A percentile compares a stretch with the other conserved stretches of the same genome.
Conservation (phyloP, 2,888 invertebrate species). For the Maniola hyperantus region DNA sequence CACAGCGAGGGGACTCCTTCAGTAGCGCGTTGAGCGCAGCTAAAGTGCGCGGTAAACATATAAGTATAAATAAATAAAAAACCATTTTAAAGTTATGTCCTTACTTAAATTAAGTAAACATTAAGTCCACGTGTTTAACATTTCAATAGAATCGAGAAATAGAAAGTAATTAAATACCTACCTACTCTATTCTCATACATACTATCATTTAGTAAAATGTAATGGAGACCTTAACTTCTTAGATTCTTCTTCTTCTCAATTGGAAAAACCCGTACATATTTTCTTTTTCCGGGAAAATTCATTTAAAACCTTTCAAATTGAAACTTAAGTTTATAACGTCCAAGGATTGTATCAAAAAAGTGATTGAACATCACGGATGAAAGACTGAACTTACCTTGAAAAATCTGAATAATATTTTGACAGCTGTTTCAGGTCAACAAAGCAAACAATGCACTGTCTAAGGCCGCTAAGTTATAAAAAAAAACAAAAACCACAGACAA, state of each 20-base stretch:
- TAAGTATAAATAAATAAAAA: too few species aligned
- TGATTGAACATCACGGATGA: slow-evolving; percentile 4
- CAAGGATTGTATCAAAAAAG: not conserved
- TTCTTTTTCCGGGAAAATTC: not conserved
- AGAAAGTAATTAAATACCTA: not conserved
- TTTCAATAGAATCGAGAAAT: not conserved
- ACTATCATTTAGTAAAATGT: too few species aligned
- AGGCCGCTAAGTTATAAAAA: slow-evolving; percentile 28
- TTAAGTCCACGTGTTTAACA: not conserved
- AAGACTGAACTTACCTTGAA: slow-evolving; percentile 62
- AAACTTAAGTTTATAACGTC: not conserved
- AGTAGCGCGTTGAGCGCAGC: too few species aligned
- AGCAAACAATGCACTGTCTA: slow-evolving; percentile 58
- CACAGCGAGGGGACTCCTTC: too few species aligned
- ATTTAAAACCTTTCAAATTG: not conserved
- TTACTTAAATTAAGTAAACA: too few species aligned
- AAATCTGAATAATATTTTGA: slow-evolving; percentile 67
- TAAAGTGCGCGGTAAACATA: too few species aligned
- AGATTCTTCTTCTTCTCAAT: not conserved
- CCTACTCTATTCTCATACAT: too few species aligned
- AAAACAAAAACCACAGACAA: slow-evolving; percentile 37
- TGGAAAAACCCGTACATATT: not conserved
- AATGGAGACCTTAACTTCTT: too few species aligned
- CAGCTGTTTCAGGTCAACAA: slow-evolving; percentile 68
- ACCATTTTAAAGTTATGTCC: too few species aligned